Percentiles rank a stretch among this genome's conserved stretches.
Conservation (phyloP, 2,888 invertebrate species). For the Trypoxylon attenuatum region DNA sequence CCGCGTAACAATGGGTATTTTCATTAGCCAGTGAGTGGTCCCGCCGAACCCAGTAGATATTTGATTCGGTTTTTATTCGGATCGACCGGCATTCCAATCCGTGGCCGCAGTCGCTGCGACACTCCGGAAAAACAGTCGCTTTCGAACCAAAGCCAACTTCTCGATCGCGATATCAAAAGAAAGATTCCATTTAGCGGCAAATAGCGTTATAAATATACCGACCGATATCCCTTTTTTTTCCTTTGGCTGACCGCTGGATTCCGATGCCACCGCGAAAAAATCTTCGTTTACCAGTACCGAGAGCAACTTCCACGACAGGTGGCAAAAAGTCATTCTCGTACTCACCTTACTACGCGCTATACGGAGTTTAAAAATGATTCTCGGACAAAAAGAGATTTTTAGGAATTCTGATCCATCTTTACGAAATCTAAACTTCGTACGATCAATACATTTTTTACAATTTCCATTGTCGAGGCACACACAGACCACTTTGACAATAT, state of each 20-base stretch:
- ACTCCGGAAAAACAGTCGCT: constrained; percentile 62
- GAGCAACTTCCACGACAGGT: background rate
- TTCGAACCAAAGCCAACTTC: constrained; percentile 42
- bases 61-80: constrained; percentile 65
- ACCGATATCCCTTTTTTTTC: constrained; percentile 37
- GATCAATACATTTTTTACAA: no score
- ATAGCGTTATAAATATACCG: constrained; percentile 48
- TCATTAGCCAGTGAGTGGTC: constrained; percentile 58
- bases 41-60: constrained; percentile 54
- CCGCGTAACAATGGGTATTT: constrained; percentile 63
- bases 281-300: no score
- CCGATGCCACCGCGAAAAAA: background rate
- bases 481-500: constrained; percentile 17
- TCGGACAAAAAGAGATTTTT: background rate
- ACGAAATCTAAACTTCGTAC: no score
- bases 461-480: no score
- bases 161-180: constrained; percentile 55
- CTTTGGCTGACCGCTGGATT: constrained; percentile 22
- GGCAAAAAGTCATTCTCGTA: constrained; percentile 27
- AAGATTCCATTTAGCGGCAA: constrained; percentile 52
- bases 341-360: no score
- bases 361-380: no score
- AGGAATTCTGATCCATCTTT: constrained; percentile 13
- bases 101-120: constrained; percentile 55
- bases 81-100: constrained; percentile 58